Conservation (phyloP, 2,888 invertebrate species). For the Leptinotarsa tumamoca region DNA sequence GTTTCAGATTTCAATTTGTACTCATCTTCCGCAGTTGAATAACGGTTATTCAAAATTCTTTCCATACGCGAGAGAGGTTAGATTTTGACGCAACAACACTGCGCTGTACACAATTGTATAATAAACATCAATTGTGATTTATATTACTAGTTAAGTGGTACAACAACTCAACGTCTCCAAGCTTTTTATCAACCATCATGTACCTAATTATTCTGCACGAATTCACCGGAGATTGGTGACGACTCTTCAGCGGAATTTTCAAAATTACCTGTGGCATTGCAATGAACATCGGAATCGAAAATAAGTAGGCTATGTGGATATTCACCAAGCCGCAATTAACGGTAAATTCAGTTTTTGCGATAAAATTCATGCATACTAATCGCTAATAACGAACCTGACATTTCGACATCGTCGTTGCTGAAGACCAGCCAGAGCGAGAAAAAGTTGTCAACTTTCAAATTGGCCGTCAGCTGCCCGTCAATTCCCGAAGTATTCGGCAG, state of each 20-base stretch:
- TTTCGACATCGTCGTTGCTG: slow-evolving; percentile 67
- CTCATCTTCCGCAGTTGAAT: not conserved
- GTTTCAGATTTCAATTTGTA: no score
- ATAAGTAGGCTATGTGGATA: not conserved
- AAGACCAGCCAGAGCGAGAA: slow-evolving; percentile 70
- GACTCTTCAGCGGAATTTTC: not conserved
- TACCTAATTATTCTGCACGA: slow-evolving; percentile 8
- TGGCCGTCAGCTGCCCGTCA: slow-evolving; percentile 67
- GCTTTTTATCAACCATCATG: slow-evolving; percentile 12
- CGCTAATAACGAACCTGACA: slow-evolving; percentile 61
- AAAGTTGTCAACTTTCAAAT: slow-evolving; percentile 68
- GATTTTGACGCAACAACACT: slow-evolving; percentile 20
- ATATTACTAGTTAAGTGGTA: slow-evolving; percentile 42
- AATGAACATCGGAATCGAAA: not conserved
- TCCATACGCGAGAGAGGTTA: slow-evolving; percentile 4
- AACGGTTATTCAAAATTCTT: not conserved
- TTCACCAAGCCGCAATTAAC: not conserved
- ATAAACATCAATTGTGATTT: slow-evolving; percentile 46
- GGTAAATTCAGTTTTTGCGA: not conserved
- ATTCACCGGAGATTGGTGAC: slow-evolving; percentile 3
- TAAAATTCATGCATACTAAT: slow-evolving; percentile 5
- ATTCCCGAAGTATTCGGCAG: slow-evolving; percentile 68
- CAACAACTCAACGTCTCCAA: slow-evolving; percentile 21
- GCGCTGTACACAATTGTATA: slow-evolving; percentile 38
- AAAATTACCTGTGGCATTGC: slow-evolving; percentile 1